Evolutionary conservation across 2,888 invertebrate genomes (phyloP).

Genomic region (Drosophila demipolita): DNA sequence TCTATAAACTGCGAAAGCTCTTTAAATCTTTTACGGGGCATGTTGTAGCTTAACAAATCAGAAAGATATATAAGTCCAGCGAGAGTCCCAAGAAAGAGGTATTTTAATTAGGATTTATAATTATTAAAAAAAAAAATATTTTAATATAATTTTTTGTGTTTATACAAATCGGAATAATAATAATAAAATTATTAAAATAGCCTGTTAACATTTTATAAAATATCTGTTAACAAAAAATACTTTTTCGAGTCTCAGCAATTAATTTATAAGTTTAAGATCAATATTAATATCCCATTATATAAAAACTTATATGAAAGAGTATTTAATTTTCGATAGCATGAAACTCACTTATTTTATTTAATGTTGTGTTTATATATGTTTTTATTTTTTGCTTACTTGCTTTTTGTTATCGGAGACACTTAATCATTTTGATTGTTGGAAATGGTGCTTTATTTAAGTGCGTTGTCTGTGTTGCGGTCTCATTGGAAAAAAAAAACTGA

Average conservation of each 20-base stretch:
- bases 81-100: background rate
- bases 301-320: constrained; percentile 2
- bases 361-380: constrained; percentile 9
- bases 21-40: background rate
- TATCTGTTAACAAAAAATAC: background rate
- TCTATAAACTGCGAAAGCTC: background rate
- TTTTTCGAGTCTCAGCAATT: background rate
- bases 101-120: background rate
- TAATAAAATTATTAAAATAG: background rate
- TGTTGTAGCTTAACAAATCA: background rate
- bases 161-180: background rate
- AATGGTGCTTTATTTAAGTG: constrained; percentile 65
- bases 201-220: background rate
- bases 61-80: background rate
- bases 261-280: background rate
- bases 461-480: constrained; percentile 29
- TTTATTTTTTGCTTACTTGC: background rate
- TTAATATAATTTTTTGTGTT: background rate
- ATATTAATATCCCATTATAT: background rate
- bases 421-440: constrained; percentile 79
- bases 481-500: constrained; percentile 1
- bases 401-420: constrained; percentile 48
- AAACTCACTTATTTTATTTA: constrained; percentile 9
- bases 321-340: constrained; percentile 10
- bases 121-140: background rate